Conservation (phyloP, 1,140 invertebrate species). For the Drosophila sp. region DNA sequence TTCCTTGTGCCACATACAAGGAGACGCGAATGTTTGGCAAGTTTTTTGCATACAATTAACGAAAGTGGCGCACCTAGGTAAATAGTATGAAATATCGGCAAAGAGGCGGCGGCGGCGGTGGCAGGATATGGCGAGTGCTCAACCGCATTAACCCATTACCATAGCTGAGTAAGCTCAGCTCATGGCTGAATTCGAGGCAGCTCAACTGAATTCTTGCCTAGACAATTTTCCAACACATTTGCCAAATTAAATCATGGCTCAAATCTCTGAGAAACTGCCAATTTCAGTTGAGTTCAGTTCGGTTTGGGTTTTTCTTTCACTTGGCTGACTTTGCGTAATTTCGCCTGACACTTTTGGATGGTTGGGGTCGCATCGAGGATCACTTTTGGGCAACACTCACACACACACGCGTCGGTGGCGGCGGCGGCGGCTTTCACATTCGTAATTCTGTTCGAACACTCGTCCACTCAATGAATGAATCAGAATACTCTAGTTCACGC, state of each 20-base stretch:
- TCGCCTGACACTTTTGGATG: conserved; percentile 20
- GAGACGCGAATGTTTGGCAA: conserved; percentile 65
- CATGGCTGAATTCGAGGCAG: conserved; percentile 3
- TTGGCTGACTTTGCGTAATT: conserved; percentile 54
- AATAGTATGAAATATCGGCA: conserved; percentile 61
- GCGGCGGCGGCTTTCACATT: conserved; percentile 19
- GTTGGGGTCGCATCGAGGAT: conserved; percentile 31
- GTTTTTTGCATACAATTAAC: conserved; percentile 81
- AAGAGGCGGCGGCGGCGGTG: conserved; percentile 13
- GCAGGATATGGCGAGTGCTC: conserved; percentile 48
- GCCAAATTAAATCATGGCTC: conserved; percentile 75
- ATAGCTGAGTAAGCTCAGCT: conserved; percentile 55
- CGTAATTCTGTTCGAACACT: conserved; percentile 41
- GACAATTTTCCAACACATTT: conserved; percentile 81
- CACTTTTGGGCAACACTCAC: conserved; percentile 41
- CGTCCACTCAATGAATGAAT: conserved; percentile 43
- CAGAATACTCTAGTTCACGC: conserved; percentile 24
- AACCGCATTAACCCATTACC: conserved; percentile 79
- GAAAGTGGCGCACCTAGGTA: conserved; percentile 75
- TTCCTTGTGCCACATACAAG: conserved; percentile 15
- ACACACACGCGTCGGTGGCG: conserved; percentile 17
- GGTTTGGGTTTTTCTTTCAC: conserved; percentile 63
- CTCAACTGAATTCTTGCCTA: conserved; percentile 44
- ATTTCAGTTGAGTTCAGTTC: conserved; percentile 17
- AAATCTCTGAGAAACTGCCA: conserved; percentile 27